phyloP scores from a whole-genome alignment of 2,113 vertebrate species.

The Poecilia latipinna region DNA sequence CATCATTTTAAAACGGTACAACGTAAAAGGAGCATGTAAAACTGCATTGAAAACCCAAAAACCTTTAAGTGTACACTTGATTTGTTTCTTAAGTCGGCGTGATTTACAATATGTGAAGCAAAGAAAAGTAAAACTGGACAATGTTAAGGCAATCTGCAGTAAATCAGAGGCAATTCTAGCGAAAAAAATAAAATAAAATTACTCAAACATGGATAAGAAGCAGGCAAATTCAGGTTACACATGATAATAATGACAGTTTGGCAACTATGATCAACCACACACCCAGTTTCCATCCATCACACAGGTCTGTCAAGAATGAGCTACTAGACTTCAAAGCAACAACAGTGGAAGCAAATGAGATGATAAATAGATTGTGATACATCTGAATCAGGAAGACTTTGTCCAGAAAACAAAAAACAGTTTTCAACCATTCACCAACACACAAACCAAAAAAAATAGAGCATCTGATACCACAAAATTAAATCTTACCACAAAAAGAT shows the following conservation, averaged over 20 bases:
- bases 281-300: not conserved
- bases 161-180: conserved; percentile 23
- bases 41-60: conserved; percentile 21
- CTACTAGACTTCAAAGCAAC: conserved; percentile 30
- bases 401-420: not conserved
- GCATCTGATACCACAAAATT: conserved; percentile 30
- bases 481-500: conserved; percentile 23
- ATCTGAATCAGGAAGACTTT: conserved; percentile 60
- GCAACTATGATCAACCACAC: conserved; percentile 12
- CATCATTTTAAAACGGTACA: conserved; percentile 9
- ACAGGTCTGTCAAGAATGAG: conserved; percentile 8
- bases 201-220: conserved; percentile 4
- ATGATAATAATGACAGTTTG: conserved; percentile 22
- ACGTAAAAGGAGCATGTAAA: conserved; percentile 16
- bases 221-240: not conserved
- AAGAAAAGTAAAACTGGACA: conserved; percentile 19
- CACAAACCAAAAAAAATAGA: conserved; percentile 23
- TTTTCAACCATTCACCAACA: conserved; percentile 14
- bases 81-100: conserved; percentile 20
- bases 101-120: conserved; percentile 29
- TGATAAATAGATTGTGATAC: conserved; percentile 20
- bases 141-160: conserved; percentile 65
- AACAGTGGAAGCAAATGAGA: not conserved
- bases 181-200: not conserved
- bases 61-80: conserved; percentile 26